Conservation (phyloP, 1,140 invertebrate genomes). For the Wasmannia auropunctata region DNA sequence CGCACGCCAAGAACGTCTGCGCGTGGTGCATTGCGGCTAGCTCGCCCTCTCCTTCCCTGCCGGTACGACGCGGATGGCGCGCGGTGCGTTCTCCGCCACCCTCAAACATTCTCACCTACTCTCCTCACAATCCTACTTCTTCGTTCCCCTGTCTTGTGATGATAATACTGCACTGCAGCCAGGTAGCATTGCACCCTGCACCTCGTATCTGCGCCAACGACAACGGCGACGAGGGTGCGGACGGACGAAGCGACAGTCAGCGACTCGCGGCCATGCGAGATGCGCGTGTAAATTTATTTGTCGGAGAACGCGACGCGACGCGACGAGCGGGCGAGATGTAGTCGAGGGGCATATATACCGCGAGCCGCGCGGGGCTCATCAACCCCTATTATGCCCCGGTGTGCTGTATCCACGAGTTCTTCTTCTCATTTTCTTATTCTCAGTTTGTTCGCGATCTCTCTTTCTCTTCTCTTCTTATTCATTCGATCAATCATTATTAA, state of each 20-base stretch:
- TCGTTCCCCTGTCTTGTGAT: conserved; percentile 63
- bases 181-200: conserved; percentile 48
- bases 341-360: conserved; percentile 27
- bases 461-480: conserved; percentile 14
- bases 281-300: not conserved
- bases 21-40: conserved; percentile 79
- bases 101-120: not conserved
- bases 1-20: conserved; percentile 73
- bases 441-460: not conserved
- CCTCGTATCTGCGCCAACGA: not conserved
- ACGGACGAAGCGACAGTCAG: conserved; percentile 61
- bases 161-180: conserved; percentile 74
- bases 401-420: not conserved
- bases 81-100: not conserved
- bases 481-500: not conserved
- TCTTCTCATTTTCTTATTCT: not conserved
- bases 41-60: conserved; percentile 46
- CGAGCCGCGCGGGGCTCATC: conserved; percentile 24
- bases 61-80: not conserved
- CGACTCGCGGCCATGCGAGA: conserved; percentile 46
- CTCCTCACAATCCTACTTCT: conserved; percentile 38
- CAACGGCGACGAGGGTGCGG: not conserved
- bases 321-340: conserved; percentile 53
- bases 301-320: not conserved
- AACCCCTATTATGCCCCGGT: not conserved